Conservation (phyloP, 2,888 invertebrate species). For the Leptopterna dolabrata region DNA sequence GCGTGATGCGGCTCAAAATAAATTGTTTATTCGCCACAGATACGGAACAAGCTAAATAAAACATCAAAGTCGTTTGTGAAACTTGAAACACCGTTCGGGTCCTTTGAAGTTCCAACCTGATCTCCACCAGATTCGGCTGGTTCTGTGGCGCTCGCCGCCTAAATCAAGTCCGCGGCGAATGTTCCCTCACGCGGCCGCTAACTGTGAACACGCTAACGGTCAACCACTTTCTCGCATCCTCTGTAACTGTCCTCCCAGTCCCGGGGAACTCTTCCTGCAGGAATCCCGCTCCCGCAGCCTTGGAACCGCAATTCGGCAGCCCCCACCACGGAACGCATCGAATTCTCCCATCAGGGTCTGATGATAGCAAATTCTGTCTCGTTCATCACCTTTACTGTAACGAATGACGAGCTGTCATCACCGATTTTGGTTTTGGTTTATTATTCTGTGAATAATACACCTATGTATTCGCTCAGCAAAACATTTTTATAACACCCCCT, state of each 20-base stretch:
- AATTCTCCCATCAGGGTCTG: too few species aligned
- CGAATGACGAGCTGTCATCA: too few species aligned
- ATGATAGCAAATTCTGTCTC: too few species aligned
- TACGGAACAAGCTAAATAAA: too few species aligned
- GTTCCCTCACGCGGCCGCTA: slow-evolving; percentile 9
- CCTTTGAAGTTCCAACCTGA: not conserved
- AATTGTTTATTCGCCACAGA: too few species aligned
- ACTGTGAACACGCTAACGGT: slow-evolving; percentile 36
- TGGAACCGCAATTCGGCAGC: not conserved
- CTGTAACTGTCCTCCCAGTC: slow-evolving; percentile 14
- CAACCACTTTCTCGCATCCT: slow-evolving; percentile 18
- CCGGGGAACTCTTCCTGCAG: not conserved
- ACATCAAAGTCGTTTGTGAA: not conserved
- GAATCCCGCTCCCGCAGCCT: not conserved
- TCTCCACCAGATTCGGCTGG: not conserved
- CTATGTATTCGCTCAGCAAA: too few species aligned
- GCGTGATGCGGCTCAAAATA: too few species aligned
- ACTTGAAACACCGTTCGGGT: not conserved
- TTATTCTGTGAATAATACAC: too few species aligned
- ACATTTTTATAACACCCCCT: too few species aligned
- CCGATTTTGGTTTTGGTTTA: too few species aligned
- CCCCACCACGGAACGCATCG: too few species aligned
- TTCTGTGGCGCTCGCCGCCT: not conserved
- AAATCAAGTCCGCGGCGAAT: slow-evolving; percentile 6
- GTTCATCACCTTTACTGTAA: too few species aligned